These are phyloP conservation scores for Pluvialis apricaria DNA, from an alignment of 2,113 vertebrate species.

Conservation along the genomic window DNA sequence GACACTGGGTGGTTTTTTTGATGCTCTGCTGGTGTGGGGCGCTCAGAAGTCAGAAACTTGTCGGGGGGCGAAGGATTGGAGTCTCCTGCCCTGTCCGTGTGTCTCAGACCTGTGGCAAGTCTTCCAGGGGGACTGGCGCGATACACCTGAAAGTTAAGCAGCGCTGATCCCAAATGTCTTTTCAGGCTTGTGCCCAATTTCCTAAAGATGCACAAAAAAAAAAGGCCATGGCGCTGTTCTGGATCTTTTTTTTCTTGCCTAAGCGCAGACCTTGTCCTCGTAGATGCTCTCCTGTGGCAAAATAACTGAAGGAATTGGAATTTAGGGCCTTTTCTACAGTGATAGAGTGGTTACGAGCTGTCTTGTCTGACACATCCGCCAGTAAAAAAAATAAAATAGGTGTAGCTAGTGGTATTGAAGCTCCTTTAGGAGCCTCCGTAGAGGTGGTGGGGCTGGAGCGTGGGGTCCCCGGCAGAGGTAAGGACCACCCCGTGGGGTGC, in stretches of 20 bases:
- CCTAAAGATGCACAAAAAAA: background rate
- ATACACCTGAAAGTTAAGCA: background rate
- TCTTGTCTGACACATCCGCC: background rate
- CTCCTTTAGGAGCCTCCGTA: background rate
- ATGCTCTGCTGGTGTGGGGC: fast-evolving
- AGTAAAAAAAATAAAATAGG: background rate
- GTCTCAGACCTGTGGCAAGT: background rate
- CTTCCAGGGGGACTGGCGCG: background rate
- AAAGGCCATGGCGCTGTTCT: fast-evolving
- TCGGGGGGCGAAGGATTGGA: fast-evolving
- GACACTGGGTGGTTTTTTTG: background rate
- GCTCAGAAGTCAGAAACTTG: background rate
- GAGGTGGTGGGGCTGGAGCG: background rate
- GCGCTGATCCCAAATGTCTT: background rate
- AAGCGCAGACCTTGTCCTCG: background rate
- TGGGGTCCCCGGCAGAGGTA: background rate
- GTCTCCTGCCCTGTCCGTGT: background rate
- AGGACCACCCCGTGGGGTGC: fast-evolving
- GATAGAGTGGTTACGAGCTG: background rate
- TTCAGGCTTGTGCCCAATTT: background rate
- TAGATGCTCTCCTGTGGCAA: fast-evolving
- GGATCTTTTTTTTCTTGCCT: background rate
- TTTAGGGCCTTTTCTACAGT: background rate
- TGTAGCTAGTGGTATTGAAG: background rate
- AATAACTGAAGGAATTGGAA: background rate